phyloP scores from a whole-genome alignment of 2,113 vertebrate genomes.

The Fulmarus glacialis region DNA sequence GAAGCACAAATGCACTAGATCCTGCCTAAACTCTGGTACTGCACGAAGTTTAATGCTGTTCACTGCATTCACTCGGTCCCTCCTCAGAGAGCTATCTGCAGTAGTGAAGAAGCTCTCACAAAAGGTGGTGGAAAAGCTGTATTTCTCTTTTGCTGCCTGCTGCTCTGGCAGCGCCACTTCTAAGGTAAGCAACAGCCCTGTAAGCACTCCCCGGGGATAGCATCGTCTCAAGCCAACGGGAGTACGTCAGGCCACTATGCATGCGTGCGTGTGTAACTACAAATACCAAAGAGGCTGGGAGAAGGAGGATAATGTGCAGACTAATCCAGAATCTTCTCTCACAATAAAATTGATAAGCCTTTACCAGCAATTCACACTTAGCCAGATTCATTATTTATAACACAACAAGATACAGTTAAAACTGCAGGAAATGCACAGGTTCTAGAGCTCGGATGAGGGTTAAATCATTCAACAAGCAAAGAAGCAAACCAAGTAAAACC shows the following conservation, averaged over 20 bases:
- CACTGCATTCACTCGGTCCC: accelerated
- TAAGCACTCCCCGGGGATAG: background rate
- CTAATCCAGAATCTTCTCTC: background rate
- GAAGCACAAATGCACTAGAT: background rate
- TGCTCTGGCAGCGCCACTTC: background rate
- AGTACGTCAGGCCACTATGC: background rate
- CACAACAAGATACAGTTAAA: background rate
- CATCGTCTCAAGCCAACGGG: background rate
- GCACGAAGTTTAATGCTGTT: accelerated
- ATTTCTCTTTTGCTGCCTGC: background rate
- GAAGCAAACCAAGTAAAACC: background rate
- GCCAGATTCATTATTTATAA: conserved; percentile 9
- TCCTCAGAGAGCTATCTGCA: background rate
- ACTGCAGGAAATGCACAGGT: background rate
- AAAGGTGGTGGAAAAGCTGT: background rate
- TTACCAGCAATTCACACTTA: background rate
- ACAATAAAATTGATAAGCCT: background rate
- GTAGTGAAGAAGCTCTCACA: background rate
- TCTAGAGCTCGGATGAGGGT: background rate
- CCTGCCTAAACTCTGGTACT: background rate
- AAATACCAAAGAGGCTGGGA: background rate
- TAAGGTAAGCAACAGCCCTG: background rate
- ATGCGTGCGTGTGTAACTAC: accelerated
- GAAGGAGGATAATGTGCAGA: background rate
- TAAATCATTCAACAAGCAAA: background rate